These are phyloP conservation scores for Tetheella fluctuosa DNA, from an alignment of 2,888 invertebrate species.

Conservation along the genomic window DNA sequence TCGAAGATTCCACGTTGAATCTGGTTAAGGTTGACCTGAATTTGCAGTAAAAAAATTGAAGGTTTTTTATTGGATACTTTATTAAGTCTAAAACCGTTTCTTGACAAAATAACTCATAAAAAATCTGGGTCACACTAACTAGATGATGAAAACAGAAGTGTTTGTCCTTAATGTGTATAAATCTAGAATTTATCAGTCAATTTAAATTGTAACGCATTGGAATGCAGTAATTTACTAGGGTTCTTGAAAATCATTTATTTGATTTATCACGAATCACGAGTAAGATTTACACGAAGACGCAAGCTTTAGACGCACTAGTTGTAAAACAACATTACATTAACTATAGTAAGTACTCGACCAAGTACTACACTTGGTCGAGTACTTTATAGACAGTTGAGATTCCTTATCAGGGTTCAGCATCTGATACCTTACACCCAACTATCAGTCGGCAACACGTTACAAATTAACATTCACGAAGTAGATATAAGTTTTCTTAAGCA, in stretches of 20 bases:
- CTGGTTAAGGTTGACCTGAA: background rate
- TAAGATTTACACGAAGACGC: too few species aligned
- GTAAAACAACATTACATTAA: background rate
- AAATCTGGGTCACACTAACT: background rate
- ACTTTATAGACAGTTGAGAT: slow-evolving; percentile 3
- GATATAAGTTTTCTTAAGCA: slow-evolving; percentile 1
- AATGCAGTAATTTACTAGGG: background rate
- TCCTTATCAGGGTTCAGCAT: slow-evolving; percentile 1
- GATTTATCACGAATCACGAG: background rate
- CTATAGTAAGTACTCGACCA: background rate
- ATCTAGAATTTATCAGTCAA: background rate
- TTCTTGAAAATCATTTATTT: background rate
- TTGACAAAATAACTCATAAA: background rate
- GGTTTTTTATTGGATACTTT: too few species aligned
- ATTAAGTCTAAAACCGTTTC: too few species aligned
- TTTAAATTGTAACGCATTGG: background rate
- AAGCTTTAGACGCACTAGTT: background rate
- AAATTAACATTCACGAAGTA: slow-evolving; percentile 3
- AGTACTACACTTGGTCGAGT: background rate
- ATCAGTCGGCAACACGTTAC: slow-evolving; percentile 6
- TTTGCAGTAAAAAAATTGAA: too few species aligned
- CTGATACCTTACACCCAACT: slow-evolving; percentile 5
- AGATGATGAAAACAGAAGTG: too few species aligned
- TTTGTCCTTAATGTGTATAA: too few species aligned
- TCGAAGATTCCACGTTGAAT: slow-evolving; percentile 18